Percentiles rank a stretch among this genome's conserved stretches.
phyloP scores from a whole-genome alignment of 2,797 vertebrate genomes.

The Aplochiton taeniatus region DNA sequence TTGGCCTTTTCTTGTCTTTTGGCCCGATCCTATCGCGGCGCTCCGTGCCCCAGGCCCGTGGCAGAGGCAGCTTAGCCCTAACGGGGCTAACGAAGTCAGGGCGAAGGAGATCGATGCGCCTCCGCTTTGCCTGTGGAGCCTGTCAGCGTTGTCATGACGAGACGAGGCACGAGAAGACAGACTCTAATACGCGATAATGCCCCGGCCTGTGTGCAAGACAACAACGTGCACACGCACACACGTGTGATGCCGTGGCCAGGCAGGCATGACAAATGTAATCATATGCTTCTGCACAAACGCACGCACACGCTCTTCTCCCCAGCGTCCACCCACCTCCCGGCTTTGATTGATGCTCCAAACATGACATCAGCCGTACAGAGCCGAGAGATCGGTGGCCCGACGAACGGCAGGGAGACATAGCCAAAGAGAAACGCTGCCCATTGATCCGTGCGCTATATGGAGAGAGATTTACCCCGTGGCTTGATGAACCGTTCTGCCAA shows the following conservation, averaged over 20 bases:
- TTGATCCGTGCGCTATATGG: constrained; percentile 48
- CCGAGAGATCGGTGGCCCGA: constrained; percentile 51
- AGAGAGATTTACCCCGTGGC: constrained; percentile 2
- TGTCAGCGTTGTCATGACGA: constrained; percentile 72
- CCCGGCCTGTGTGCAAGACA: too few species aligned
- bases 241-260: too few species aligned
- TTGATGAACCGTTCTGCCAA: constrained; percentile 58
- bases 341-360: constrained; percentile 51
- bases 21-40: constrained; percentile 9
- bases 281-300: neutral
- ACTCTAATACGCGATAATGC: constrained; percentile 51
- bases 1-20: neutral
- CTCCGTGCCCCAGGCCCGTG: constrained; percentile 61
- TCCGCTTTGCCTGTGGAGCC: constrained; percentile 52
- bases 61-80: constrained; percentile 71
- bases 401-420: constrained; percentile 46
- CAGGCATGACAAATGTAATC: too few species aligned
- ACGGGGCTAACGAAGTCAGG: constrained; percentile 75
- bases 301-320: neutral
- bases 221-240: constrained; percentile 3
- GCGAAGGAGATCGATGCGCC: constrained; percentile 63
- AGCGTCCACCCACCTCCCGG: constrained; percentile 12
- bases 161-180: constrained; percentile 61
- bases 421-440: constrained; percentile 46
- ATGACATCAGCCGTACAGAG: constrained; percentile 38